Base-by-base conservation (phyloP, 2,113 vertebrate genomes). In the Balaenoptera acutorostrata region DNA sequence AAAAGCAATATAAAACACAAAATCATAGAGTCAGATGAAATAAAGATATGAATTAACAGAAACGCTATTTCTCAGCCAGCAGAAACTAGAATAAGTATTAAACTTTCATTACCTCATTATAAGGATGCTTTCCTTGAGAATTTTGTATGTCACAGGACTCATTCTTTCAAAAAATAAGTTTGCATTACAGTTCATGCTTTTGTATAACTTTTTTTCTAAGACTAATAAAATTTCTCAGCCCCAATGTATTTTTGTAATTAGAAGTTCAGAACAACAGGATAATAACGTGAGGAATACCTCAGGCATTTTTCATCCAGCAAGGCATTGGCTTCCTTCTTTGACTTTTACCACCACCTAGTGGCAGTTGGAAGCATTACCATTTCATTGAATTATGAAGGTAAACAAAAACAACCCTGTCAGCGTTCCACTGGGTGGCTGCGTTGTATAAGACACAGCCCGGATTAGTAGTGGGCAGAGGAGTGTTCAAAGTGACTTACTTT, bases 261-360 rank as follows among this genome's bases (percentile, higher is more conserved):
- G n/a, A 90, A 68, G 27, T 93, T 95, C 77, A 88, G 49, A 69
- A 8, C 4, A 57, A 8, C 44, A 52, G 74, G 20, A 84, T 78
- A 3, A 75, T 78, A 3, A 52, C 36, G 29, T 23, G 33, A 64
- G 27, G 25, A 78, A n/a, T 7, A 29, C 33, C 29, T 57, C 17
- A 74, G 59, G 59, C 10, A 10, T 6, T 82, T 6, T 52, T 72
- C 7, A 33, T 63, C 27, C 81, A 55, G 11, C n/a, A 13, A 1
- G 20, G 12, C 3, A 1, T 21, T 41, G 44, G 4, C 36, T 18
- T 82, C 39, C 41, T 69, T 44, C 64, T 90, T 77, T 85, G 72
- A 4, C 61, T 52, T 97, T 46, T 96, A 87, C 55, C 15, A 21
- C 94, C 95, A 77, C 55, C 97, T 97, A 68, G 89, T 92, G 97